Percentiles rank a stretch among this genome's conserved stretches.
Evolutionary conservation across 2,888 invertebrate species (phyloP).

Genomic region (Scrobipalpa atriplicella): DNA sequence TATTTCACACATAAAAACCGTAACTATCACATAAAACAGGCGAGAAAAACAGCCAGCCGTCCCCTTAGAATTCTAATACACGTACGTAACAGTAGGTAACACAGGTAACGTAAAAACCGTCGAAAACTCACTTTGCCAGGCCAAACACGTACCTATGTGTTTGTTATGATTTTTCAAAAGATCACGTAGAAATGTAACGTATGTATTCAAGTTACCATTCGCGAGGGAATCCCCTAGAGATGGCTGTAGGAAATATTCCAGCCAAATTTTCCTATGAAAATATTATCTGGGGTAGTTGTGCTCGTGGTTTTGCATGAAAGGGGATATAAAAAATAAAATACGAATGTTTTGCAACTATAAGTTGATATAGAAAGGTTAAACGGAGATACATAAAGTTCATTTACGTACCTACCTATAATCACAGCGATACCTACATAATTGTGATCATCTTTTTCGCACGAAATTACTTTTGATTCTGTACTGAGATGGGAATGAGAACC

Average conservation of each 20-base stretch:
- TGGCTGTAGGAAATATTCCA: constrained; percentile 44
- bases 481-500: too few species aligned
- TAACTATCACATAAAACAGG: neutral
- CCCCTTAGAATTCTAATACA: constrained; percentile 14
- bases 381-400: too few species aligned
- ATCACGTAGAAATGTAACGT: constrained; percentile 59
- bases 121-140: constrained; percentile 21
- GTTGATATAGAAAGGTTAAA: too few species aligned
- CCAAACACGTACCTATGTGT: constrained; percentile 43
- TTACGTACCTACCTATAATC: too few species aligned
- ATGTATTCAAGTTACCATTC: constrained; percentile 46
- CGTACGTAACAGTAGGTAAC: neutral
- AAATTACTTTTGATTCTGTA: too few species aligned
- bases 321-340: neutral
- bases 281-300: constrained; percentile 43
- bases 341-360: neutral
- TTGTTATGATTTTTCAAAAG: constrained; percentile 49
- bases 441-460: too few species aligned
- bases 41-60: neutral
- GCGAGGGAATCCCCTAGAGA: constrained; percentile 58
- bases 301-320: constrained; percentile 6
- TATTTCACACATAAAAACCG: neutral
- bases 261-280: constrained; percentile 63
- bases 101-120: constrained; percentile 25
- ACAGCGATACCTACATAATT: too few species aligned